phyloP scores from a whole-genome alignment of 1,140 invertebrate genomes.

The Dermatophagoides farinae region DNA sequence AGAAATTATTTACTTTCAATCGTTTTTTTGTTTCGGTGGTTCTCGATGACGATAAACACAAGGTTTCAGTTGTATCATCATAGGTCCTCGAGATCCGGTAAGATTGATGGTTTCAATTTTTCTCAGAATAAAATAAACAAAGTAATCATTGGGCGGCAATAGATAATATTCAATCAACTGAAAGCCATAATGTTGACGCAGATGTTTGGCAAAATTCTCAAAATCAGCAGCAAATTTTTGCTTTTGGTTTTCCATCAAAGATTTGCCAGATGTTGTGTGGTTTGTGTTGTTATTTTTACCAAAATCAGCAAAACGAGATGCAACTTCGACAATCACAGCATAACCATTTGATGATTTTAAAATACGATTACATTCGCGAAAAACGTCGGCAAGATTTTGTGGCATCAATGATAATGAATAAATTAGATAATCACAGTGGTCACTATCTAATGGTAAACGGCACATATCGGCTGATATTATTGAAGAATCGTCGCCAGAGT shows the following conservation, averaged over 20 bases:
- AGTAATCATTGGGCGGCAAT: slow-evolving; percentile 12
- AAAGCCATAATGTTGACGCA: background rate
- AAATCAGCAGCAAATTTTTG: slow-evolving; percentile 4
- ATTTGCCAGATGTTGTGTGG: background rate
- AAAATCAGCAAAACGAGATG: slow-evolving; percentile 9
- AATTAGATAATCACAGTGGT: background rate
- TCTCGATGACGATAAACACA: slow-evolving; percentile 1
- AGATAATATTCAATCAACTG: background rate
- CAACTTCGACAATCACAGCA: slow-evolving; percentile 9
- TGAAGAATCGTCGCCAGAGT: background rate
- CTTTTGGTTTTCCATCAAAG: background rate
- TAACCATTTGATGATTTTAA: background rate
- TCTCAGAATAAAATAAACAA: slow-evolving; percentile 1
- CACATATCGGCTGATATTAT: slow-evolving; percentile 6
- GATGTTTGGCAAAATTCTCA: background rate
- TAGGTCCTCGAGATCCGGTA: no score
- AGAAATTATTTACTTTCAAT: background rate
- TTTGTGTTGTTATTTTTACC: no score
- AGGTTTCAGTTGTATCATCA: background rate
- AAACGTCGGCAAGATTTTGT: slow-evolving; percentile 8
- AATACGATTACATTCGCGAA: slow-evolving; percentile 12
- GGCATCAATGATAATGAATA: slow-evolving; percentile 14
- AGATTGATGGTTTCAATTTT: background rate
- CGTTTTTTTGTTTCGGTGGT: background rate
- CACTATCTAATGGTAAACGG: slow-evolving; percentile 4